These are phyloP conservation scores for Bubo bubo DNA, from an alignment of 2,113 vertebrate genomes.

Conservation along the genomic window DNA sequence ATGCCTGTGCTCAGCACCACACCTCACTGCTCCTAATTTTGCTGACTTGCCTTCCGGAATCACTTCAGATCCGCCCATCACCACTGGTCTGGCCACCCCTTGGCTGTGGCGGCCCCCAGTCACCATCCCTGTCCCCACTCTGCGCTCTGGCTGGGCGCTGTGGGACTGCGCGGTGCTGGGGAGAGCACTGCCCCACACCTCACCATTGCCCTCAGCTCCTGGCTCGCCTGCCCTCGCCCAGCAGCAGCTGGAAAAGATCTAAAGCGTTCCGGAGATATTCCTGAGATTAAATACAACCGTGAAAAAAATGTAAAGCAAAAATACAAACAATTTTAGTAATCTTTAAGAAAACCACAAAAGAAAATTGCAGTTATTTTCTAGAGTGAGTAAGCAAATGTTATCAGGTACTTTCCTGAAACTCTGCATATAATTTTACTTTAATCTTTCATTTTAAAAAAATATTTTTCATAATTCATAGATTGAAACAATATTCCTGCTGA, in stretches of 20 bases:
- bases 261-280: not conserved
- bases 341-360: not conserved
- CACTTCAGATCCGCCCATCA: not conserved
- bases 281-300: not conserved
- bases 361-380: not conserved
- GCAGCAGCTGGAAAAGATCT: not conserved
- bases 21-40: not conserved
- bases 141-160: not conserved
- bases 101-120: fast-evolving
- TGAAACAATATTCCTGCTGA: not conserved
- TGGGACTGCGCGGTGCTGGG: fast-evolving
- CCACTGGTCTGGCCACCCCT: not conserved
- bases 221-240: not conserved
- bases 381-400: not conserved
- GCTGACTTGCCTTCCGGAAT: not conserved
- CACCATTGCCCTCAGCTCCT: not conserved
- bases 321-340: not conserved
- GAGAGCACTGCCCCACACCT: not conserved
- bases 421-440: not conserved
- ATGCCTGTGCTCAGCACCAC: not conserved
- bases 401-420: not conserved
- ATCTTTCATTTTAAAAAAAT: not conserved
- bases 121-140: fast-evolving
- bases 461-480: not conserved
- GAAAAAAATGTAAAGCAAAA: not conserved